Evolutionary conservation across 2,797 vertebrate genomes (phyloP).

Genomic region (Semaprochilodus insignis): DNA sequence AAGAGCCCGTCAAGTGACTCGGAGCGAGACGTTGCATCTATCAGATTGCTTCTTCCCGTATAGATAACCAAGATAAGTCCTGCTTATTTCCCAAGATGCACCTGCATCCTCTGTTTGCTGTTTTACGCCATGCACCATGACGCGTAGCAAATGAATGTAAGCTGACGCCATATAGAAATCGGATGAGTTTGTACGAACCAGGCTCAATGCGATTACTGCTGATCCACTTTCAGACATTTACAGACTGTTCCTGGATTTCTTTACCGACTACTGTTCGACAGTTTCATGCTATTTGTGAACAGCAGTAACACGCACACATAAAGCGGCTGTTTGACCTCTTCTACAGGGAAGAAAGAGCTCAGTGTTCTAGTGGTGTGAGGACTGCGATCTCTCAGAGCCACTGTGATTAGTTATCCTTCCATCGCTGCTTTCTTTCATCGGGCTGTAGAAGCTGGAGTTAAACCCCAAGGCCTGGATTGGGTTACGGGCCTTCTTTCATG

Average conservation of each 20-base stretch:
- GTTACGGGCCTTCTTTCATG: conserved; percentile 75
- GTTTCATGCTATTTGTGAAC: conserved; percentile 4
- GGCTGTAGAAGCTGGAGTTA: conserved; percentile 72
- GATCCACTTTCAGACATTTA: conserved; percentile 2
- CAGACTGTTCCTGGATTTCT: background rate
- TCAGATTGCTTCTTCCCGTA: too few relatives aligned
- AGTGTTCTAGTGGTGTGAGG: conserved; percentile 59
- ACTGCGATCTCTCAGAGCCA: conserved; percentile 70
- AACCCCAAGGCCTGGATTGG: conserved; percentile 68
- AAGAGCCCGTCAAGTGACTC: background rate
- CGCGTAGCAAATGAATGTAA: background rate
- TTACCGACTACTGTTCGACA: background rate
- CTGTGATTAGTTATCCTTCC: conserved; percentile 74
- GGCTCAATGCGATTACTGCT: background rate
- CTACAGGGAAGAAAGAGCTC: conserved; percentile 13
- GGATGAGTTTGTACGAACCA: background rate
- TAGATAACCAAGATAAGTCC: background rate
- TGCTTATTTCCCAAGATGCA: background rate
- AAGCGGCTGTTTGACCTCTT: conserved; percentile 15
- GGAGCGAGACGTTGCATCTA: background rate
- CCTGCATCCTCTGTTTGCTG: background rate
- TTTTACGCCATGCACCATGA: background rate
- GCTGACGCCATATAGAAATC: background rate
- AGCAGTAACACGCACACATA: conserved; percentile 3
- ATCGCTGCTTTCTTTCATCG: conserved; percentile 71